Base-by-base conservation (phyloP, 2,888 invertebrate species). In the Callinectes sapidus region DNA sequence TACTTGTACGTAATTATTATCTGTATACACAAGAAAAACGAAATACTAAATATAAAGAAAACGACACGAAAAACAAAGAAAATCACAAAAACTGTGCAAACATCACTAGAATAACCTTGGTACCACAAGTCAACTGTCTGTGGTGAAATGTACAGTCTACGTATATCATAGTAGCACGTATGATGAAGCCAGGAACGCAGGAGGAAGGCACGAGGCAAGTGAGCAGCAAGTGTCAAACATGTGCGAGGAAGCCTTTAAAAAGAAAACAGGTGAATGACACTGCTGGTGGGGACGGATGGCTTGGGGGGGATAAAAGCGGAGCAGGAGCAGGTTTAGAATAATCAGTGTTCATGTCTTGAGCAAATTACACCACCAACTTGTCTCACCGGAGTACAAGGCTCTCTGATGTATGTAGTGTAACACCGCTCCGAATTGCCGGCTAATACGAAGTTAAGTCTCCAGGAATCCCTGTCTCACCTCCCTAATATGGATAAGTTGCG, bases 291-390 rank as follows among this genome's bases (percentile, higher is more conserved):
- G 71, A 23, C 16, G 71, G 71, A 71, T 71, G 71, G 71, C 2
- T 18, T 5, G 28, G 23, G 71, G 28, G 28, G n/a, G 71, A 23
- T n/a, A 28, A n/a, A 23, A 61, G 61, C 23, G 71, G 71, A 71
- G 28, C 10, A 71, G 8, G 71, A 71, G 71, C 71, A n/a, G 28
- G 71, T 71, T 71, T 71, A 71, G 71, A 71, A 71, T 71, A 71
- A 71, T 71, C 71, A 71, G 71, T n/a, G 71, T 71, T 71, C 71
- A 71, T 71, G 71, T 71, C n/a, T 71, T 71, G 28, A 71, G 71
- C 71, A 71, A 71, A 71, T 71, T 71, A 71, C 71, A 71, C 71
- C 71, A 23, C 71, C 23, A 71, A 23, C 71, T n/a, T 71, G 71
- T 71, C 71, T 71, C 10, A 28, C 71, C 71, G 23, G 71, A 71